phyloP scores from a whole-genome alignment of 2,113 vertebrate genomes.

The Nibea coibor region DNA sequence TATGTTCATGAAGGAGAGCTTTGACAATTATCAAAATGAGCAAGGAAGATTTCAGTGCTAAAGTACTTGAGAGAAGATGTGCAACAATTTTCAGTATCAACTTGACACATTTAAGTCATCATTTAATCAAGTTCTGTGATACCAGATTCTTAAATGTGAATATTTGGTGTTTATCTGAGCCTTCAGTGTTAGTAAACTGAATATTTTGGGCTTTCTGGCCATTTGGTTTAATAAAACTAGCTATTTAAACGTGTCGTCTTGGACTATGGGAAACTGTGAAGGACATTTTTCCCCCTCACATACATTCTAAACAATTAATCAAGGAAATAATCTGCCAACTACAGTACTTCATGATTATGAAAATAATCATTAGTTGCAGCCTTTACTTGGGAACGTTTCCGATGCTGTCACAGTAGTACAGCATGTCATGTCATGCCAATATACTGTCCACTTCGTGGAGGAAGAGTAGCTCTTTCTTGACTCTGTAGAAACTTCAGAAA shows the following conservation, averaged over 20 bases:
- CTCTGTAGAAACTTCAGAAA: constrained; percentile 29
- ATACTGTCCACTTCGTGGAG: neutral
- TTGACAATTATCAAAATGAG: neutral
- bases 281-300: neutral
- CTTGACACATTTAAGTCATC: neutral
- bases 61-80: neutral
- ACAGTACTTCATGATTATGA: neutral
- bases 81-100: neutral
- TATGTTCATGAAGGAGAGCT: neutral
- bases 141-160: neutral
- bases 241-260: neutral
- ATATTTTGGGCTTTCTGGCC: neutral
- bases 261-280: neutral
- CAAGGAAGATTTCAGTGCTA: neutral
- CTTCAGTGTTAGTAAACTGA: neutral
- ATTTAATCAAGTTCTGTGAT: neutral
- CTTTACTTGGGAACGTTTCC: neutral
- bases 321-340: neutral
- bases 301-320: neutral
- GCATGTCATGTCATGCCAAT: neutral
- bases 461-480: constrained; percentile 14
- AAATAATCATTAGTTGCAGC: neutral
- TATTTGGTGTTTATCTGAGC: neutral
- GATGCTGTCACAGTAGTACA: neutral
- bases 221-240: neutral